Conservation (phyloP, 2,113 vertebrate species). For the Meriones unguiculatus region DNA sequence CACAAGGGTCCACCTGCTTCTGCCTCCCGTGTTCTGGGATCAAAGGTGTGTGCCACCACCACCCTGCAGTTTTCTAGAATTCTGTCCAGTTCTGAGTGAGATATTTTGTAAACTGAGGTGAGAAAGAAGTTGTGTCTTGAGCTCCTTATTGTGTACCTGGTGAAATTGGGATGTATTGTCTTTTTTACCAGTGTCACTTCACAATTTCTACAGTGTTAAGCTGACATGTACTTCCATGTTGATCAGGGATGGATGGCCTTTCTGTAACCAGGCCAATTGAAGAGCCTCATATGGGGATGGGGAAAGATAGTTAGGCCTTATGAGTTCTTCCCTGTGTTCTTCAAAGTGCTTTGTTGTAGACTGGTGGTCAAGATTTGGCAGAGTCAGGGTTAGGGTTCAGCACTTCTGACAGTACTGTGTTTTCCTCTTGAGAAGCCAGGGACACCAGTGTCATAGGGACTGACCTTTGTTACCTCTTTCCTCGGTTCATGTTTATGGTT, state of each 20-base stretch:
- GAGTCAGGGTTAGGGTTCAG: background rate
- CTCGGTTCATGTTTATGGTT: background rate
- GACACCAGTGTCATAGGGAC: background rate
- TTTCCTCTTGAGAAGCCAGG: background rate
- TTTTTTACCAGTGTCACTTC: background rate
- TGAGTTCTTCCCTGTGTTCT: background rate
- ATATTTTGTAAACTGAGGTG: background rate
- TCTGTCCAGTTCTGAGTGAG: background rate
- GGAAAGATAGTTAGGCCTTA: background rate
- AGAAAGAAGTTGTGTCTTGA: background rate
- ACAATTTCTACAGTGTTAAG: background rate
- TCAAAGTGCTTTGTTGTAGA: background rate
- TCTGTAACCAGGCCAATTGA: background rate
- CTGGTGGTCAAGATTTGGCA: background rate
- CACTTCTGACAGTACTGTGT: background rate
- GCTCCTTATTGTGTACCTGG: rapidly evolving
- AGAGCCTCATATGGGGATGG: background rate
- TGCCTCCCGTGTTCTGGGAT: background rate
- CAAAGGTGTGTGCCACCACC: background rate
- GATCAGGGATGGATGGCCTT: background rate
- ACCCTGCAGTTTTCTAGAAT: background rate
- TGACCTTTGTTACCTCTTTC: background rate
- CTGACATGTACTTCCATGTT: background rate
- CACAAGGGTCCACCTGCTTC: background rate
- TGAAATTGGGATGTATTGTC: rapidly evolving